Conservation (phyloP, 2,888 invertebrate species). For the Synanthedon vespiformis region DNA sequence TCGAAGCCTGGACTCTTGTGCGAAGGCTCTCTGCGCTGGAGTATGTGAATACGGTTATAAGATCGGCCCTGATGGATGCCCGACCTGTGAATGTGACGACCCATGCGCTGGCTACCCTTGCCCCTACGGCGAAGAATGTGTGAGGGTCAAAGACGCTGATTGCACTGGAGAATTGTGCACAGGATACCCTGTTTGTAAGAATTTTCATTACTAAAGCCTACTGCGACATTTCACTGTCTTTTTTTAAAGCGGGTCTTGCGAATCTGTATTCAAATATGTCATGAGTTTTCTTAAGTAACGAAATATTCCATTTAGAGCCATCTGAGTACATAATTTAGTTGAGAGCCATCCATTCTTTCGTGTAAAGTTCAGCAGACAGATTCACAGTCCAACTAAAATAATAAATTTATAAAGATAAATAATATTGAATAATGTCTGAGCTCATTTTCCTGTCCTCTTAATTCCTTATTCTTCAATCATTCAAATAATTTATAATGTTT, state of each 20-base stretch:
- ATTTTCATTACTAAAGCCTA: neutral
- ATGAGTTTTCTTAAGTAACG: neutral
- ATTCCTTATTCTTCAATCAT: too few species aligned
- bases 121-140: constrained; percentile 78
- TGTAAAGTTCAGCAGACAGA: too few species aligned
- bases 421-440: too few species aligned
- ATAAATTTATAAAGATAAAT: too few species aligned
- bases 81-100: constrained; percentile 87
- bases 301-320: too few species aligned
- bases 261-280: too few species aligned
- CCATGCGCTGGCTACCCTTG: constrained; percentile 85
- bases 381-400: too few species aligned
- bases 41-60: constrained; percentile 89
- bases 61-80: constrained; percentile 76
- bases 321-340: too few species aligned
- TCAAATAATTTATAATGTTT: neutral
- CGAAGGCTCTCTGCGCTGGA: constrained; percentile 81
- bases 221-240: too few species aligned
- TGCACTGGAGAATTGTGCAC: constrained; percentile 76
- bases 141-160: constrained; percentile 76
- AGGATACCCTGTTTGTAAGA: constrained; percentile 82
- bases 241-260: too few species aligned
- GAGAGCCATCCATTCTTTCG: too few species aligned
- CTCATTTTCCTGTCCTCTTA: too few species aligned
- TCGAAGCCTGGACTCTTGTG: constrained; percentile 72